A percentile compares a stretch with the other conserved stretches of the same genome.
Evolutionary conservation across 1,140 invertebrate genomes (phyloP).

Genomic region (Dendroctonus ponderosae): DNA sequence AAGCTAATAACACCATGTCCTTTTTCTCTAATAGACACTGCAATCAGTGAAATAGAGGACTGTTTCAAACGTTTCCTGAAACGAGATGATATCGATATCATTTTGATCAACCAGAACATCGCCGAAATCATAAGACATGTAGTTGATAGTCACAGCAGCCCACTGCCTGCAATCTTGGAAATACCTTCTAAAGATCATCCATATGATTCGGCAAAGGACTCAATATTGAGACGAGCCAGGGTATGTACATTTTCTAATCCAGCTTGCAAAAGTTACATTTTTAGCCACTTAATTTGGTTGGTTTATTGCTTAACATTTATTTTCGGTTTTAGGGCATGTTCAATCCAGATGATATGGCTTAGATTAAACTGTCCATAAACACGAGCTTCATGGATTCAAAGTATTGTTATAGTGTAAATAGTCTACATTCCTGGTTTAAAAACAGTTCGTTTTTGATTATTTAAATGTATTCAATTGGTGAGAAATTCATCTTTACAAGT

Average conservation of each 20-base stretch:
- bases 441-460: no score
- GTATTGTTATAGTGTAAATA: no score
- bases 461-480: no score
- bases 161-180: conserved; percentile 95
- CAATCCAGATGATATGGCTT: conserved; percentile 69
- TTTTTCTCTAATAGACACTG: conserved; percentile 69
- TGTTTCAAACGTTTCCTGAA: conserved; percentile 93
- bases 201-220: conserved; percentile 98
- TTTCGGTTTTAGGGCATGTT: conserved; percentile 75
- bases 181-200: conserved; percentile 99
- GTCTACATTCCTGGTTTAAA: no score
- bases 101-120: conserved; percentile 98
- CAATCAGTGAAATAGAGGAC: conserved; percentile 95
- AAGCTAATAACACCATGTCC: no score
- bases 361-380: conserved; percentile 12
- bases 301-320: conserved; percentile 39
- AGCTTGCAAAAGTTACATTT: neutral
- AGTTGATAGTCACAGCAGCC: conserved; percentile 90
- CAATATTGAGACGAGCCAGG: conserved; percentile 91
- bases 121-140: conserved; percentile 97
- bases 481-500: no score
- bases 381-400: no score
- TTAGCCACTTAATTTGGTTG: neutral
- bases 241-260: conserved; percentile 53
- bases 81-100: conserved; percentile 98